Conservation (phyloP, 2,888 invertebrate genomes). For the Zonitis immaculata region DNA sequence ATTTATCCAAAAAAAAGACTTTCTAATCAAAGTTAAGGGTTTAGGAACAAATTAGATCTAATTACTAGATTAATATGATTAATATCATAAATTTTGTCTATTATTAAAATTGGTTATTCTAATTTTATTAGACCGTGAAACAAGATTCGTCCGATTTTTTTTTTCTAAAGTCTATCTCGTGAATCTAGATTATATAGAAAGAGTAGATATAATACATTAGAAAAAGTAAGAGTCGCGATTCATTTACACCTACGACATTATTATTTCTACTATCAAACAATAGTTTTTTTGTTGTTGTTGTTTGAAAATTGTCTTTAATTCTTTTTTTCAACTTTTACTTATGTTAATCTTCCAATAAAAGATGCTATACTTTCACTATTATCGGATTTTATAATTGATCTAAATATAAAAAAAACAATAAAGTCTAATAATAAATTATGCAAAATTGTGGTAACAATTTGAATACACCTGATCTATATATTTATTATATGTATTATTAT, state of each 20-base stretch:
- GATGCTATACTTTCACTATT: neutral
- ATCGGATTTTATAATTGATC: no score
- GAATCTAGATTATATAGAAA: no score
- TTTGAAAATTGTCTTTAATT: neutral
- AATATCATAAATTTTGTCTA: no score
- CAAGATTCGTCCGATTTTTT: neutral
- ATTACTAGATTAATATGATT: no score
- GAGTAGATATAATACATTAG: no score
- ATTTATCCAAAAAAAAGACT: no score
- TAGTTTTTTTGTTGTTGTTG: neutral
- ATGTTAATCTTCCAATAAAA: neutral
- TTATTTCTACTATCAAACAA: neutral
- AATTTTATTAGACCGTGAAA: neutral
- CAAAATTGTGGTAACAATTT: neutral
- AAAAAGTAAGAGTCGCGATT: neutral
- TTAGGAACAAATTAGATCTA: no score
- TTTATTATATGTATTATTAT: no score
- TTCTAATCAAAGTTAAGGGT: no score
- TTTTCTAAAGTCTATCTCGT: neutral
- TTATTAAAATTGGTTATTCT: neutral
- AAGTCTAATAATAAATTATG: neutral
- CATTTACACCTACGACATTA: neutral
- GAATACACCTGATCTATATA: no score
- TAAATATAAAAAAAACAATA: neutral
- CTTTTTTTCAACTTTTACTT: neutral